Evolutionary conservation across 2,888 invertebrate genomes (phyloP), one percentile per base, ranked within the genome.

Genomic region (Melanostoma scalare): DNA sequence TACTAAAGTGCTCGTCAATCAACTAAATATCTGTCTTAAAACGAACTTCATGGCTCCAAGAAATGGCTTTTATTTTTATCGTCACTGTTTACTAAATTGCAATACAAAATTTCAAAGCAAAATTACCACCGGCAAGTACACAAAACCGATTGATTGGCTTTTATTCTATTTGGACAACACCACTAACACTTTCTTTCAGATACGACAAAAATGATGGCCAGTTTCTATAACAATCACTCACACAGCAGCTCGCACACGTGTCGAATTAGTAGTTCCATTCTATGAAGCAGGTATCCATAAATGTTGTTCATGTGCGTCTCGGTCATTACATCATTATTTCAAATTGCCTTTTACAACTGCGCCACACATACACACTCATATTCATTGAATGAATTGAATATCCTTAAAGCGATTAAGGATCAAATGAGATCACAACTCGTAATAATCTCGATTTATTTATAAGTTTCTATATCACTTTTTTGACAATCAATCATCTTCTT

Each of bases 111-210:
- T 20, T 20, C 20, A 20, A 20, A 20, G 20, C 20, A 20, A 20
- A 20, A 20, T 20, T 20, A 20, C 20, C 20, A 20, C 20, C 20
- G 31, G 46, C 60, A 61, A 46, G 61, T 61, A 46, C 35, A 63
- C 30, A 0, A 0, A 46, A 36, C 1, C 9, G 1, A 30, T 20
- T 48, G 33, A 2, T 10, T 30, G 10, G 35, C 35, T 9, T 36
- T 2, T 35, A 35, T 44, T 31, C 9, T 9, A 9, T 31, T 31
- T 38, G n/a, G 50, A 63, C 20, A 20, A 48, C 63, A n/a, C 9
- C 40, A 50, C 63, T 63, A 63, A 63, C 48, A 63, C 48, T 63
- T n/a, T 50, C 31, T 63, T 63, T 50, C 50, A 50, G 63, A 63
- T 50, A 31, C 50, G 6, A 31, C 36, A 36, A 46, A 35, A 33